Conservation (phyloP, 2,888 invertebrate genomes). For the Mythimna lalbum region DNA sequence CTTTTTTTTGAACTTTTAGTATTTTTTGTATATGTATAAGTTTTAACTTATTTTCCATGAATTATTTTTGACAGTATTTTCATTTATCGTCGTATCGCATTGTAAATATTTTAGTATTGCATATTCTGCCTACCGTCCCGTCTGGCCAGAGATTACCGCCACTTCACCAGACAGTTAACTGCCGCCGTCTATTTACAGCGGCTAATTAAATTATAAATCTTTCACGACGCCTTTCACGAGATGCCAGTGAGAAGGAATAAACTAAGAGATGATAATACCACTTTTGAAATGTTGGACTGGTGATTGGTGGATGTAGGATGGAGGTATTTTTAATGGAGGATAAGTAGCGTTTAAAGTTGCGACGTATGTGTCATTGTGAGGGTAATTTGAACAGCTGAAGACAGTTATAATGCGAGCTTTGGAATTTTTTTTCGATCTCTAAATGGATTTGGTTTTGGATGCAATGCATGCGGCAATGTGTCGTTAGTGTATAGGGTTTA, state of each 20-base stretch:
- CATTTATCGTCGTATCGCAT: too few relatives aligned
- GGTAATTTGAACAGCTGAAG: slow-evolving; percentile 2
- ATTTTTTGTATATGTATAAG: too few relatives aligned
- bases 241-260: slow-evolving; percentile 48
- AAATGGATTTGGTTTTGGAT: background rate
- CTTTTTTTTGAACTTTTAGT: too few relatives aligned
- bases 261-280: slow-evolving; percentile 50
- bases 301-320: slow-evolving; percentile 6
- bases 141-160: slow-evolving; percentile 52
- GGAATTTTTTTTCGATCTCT: background rate
- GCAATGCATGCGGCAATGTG: background rate
- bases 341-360: slow-evolving; percentile 12
- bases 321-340: slow-evolving; percentile 30
- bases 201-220: slow-evolving; percentile 74
- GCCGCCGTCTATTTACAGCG: slow-evolving; percentile 64
- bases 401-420: background rate
- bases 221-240: slow-evolving; percentile 63
- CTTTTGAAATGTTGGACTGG: slow-evolving; percentile 50
- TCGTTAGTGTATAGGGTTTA: too few relatives aligned
- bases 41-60: too few relatives aligned
- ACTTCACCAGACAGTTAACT: slow-evolving; percentile 48
- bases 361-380: background rate
- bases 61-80: too few relatives aligned
- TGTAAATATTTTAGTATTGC: background rate
- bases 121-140: slow-evolving; percentile 42